Base-by-base conservation (phyloP, 2,113 vertebrate species). In the Silurus meridionalis region DNA sequence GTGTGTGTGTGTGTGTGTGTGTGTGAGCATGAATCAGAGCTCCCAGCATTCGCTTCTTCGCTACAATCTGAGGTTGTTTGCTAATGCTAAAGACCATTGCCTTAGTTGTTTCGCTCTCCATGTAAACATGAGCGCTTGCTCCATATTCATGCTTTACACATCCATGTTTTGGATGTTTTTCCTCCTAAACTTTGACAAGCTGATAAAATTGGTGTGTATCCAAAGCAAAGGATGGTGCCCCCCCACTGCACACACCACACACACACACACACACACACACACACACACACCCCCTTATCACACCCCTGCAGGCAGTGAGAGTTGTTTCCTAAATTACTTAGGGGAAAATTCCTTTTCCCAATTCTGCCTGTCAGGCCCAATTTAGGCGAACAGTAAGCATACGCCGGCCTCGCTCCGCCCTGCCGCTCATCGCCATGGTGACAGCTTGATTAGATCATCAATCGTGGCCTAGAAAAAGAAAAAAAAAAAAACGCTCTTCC, bases 371-470 rank as follows among this genome's bases (percentile, higher is more conserved):
- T 97, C 96, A 96, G 95, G 94, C 95, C 95, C 96, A 96, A 97
- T 97, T 96, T 96, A 94, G 95, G 95, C 93, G 94, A 96, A 97
- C 95, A 96, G 95, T 97, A 96, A 97, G 94, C 96, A 97, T 96
- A 95, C 94, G 95, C 95, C 8, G 71, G 14, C 57, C 21, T 82
- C 81, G 63, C 79, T 86, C 66, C 95, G 92, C 95, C 95, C 95
- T 94, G 94, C 94, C 91, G 94, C 95, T 95, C 95, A 95, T 96
- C 95, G 94, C 95, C 94, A 95, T 90, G 95, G 96, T 96, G 96
- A 97, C 97, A 97, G 95, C 95, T 96, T 97, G 96, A 97, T 97
- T 96, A 96, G 96, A 95, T 96, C 96, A 97, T 97, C 96, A 96
- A 96, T 97, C 96, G 94, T 97, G 94, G 94, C 94, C 93, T 94